These are phyloP conservation scores for Agonopterix subpropinquella DNA, from an alignment of 2,888 invertebrate genomes.

Conservation along the genomic window DNA sequence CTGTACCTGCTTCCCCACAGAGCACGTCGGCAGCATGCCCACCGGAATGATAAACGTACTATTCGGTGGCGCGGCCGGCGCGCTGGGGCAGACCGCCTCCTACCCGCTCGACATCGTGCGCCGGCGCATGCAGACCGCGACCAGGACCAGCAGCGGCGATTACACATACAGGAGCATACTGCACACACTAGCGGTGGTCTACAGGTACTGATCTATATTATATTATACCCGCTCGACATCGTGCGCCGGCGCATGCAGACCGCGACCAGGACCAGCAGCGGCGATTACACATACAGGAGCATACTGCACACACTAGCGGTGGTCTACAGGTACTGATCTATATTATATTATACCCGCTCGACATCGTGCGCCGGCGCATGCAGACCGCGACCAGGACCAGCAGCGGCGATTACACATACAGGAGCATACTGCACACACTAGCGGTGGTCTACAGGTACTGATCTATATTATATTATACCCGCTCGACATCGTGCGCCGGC, in stretches of 20 bases:
- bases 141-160: conserved; percentile 50
- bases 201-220: not conserved
- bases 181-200: conserved; percentile 80
- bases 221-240: conserved; percentile 94
- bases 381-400: conserved; percentile 76
- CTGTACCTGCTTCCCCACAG: conserved; percentile 14
- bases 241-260: conserved; percentile 83
- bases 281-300: conserved; percentile 72
- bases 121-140: conserved; percentile 78
- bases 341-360: conserved; percentile 86
- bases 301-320: conserved; percentile 74
- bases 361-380: conserved; percentile 84
- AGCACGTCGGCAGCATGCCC: conserved; percentile 36
- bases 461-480: conserved; percentile 79
- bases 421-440: conserved; percentile 75
- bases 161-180: conserved; percentile 71
- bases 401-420: conserved; percentile 71
- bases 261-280: conserved; percentile 56
- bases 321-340: conserved; percentile 54
- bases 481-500: conserved; percentile 88
- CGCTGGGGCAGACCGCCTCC: conserved; percentile 94
- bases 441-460: conserved; percentile 66
- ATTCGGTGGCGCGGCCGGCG: conserved; percentile 94
- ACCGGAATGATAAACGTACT: conserved; percentile 79
- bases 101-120: conserved; percentile 97